These are phyloP conservation scores for Reticulitermes speratus DNA, from an alignment of 1,140 invertebrate genomes.

Conservation along the genomic window DNA sequence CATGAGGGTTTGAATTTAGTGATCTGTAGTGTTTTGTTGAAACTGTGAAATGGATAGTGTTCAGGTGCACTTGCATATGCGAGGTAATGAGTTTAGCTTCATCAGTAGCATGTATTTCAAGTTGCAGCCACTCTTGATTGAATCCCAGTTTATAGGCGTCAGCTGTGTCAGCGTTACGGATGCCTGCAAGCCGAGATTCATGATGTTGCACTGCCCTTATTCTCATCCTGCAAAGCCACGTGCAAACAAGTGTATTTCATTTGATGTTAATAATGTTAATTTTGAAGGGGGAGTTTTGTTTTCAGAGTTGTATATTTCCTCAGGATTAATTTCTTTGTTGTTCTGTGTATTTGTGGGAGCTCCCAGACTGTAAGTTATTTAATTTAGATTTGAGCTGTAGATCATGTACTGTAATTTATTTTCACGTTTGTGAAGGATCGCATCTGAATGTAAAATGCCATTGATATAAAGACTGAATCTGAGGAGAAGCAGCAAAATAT, in stretches of 20 bases:
- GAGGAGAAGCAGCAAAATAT: not conserved
- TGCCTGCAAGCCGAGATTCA: not conserved
- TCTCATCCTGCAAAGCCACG: not conserved
- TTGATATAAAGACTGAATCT: not conserved
- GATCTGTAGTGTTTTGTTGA: not conserved
- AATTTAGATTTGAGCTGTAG: not conserved
- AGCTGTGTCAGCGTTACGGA: no score
- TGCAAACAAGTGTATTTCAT: not conserved
- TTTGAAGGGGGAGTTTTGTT: conserved; percentile 3
- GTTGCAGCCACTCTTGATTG: not conserved
- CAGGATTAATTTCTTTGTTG: not conserved
- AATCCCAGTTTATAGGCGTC: not conserved
- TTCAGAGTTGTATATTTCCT: not conserved
- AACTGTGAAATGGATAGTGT: not conserved
- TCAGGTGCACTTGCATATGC: not conserved
- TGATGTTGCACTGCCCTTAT: not conserved
- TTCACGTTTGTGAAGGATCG: not conserved
- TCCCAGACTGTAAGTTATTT: not conserved
- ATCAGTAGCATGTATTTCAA: not conserved
- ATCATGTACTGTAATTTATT: not conserved
- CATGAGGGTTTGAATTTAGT: not conserved
- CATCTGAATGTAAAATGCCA: not conserved
- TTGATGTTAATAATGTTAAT: not conserved
- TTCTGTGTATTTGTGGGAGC: not conserved
- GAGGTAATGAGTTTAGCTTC: not conserved